Conservation (phyloP, 2,888 invertebrate genomes). For the Pollenia griseotomentosa region DNA sequence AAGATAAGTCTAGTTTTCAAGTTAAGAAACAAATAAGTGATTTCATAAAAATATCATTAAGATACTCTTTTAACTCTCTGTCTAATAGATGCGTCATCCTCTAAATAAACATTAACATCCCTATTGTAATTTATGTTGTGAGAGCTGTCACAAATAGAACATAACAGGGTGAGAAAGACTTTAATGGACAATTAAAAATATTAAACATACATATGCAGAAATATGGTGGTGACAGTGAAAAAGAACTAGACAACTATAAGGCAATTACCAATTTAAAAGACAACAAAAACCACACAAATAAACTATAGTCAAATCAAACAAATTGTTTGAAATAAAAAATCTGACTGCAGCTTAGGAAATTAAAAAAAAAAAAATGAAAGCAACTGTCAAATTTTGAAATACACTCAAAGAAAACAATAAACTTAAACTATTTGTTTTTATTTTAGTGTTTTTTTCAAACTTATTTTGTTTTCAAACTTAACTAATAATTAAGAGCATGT, state of each 20-base stretch:
- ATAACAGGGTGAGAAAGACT: slow-evolving; percentile 52
- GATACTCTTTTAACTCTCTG: slow-evolving; percentile 1
- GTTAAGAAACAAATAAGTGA: not conserved
- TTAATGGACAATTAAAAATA: slow-evolving; percentile 30
- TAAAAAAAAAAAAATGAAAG: too few relatives aligned
- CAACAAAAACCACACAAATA: not conserved
- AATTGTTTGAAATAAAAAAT: slow-evolving; percentile 11
- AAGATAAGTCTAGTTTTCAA: too few relatives aligned
- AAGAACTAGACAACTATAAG: slow-evolving; percentile 32
- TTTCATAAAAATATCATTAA: not conserved
- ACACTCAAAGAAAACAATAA: slow-evolving; percentile 17
- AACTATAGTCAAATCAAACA: slow-evolving; percentile 1
- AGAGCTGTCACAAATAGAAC: slow-evolving; percentile 12
- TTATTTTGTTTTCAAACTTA: slow-evolving; percentile 38
- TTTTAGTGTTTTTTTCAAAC: slow-evolving; percentile 20
- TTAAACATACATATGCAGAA: slow-evolving; percentile 14
- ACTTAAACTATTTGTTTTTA: slow-evolving; percentile 3
- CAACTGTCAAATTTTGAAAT: not conserved
- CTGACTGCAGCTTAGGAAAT: slow-evolving; percentile 21
- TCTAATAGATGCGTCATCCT: slow-evolving; percentile 5
- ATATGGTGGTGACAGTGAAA: slow-evolving; percentile 43
- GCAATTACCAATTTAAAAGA: slow-evolving; percentile 52
- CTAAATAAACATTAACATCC: slow-evolving; percentile 5
- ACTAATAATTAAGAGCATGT: slow-evolving; percentile 62
- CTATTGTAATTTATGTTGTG: slow-evolving; percentile 8